Evolutionary conservation across 1,140 invertebrate species (phyloP), one percentile per base, ranked within the genome.

Genomic region (Bombus consobrinus): DNA sequence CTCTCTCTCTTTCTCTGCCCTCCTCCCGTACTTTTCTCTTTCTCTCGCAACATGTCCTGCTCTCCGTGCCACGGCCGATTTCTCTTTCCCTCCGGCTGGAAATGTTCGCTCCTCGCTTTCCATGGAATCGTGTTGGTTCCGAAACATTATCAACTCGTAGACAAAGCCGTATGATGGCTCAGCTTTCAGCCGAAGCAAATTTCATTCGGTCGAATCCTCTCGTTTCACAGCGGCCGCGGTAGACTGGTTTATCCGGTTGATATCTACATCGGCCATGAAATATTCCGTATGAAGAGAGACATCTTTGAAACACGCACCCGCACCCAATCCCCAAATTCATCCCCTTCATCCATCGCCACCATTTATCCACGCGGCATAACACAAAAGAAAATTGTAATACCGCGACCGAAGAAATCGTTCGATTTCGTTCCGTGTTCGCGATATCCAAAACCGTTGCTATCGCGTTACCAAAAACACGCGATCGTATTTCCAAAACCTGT

Each of bases 121-220:
- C 71, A 43, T 80, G 79, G 62, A 86, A 82, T 85, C 88, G 76
- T 68, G 80, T 87, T 68, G 72, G 87, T 62, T 78, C 43, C 81
- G 76, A 89, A 90, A 90, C 88, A 89, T 90, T 89, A 89, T 90
- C 88, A 87, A 90, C 85, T 89, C 76, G 77, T 80, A 83, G 73
- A 87, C 88, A 90, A 89, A 90, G 85, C 88, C 71, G 62, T 86
- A 89, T 80, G 88, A 89, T 81, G 77, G 85, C 76, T 84, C 88
- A 66, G 76, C 85, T 59, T 87, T 81, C 82, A 81, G 43, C 80
- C 87, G 80, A 75, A 59, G 64, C 57, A 77, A 87, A 89, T 89
- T 89, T 89, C 87, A 89, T 83, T 89, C 81, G 81, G 75, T 68
- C 76, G 59, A 81, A 43, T 84, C 47, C 83, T 64, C 47, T 39